Base-by-base conservation (phyloP, 2,797 vertebrate species). In the Cercopithecus neglectus region DNA sequence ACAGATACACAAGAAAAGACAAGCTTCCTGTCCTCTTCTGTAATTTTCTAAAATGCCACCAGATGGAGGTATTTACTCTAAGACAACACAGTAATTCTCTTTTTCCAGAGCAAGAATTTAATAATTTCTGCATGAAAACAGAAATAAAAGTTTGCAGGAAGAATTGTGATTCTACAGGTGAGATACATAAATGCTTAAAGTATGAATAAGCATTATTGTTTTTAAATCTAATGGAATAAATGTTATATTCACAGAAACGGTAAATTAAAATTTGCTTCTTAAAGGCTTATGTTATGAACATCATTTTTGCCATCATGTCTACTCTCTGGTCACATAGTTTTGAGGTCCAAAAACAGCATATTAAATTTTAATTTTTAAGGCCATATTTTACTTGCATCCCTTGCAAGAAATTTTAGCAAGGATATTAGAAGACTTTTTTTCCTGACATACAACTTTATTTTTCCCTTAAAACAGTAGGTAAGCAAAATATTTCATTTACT, bases 1-100 rank as follows among this genome's bases (percentile, higher is more conserved):
- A 83, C 5, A 7, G 26, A 48, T 11, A 78, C 2, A 39, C 2
- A 48, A 3, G 39, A 67, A 64, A 96, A 93, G 12, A 75, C 14
- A 92, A 84, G 30, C 59, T 79, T 57, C 16, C 61, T 30, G 5
- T 74, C 33, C 48, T 46, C n/a, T 70, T 22, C 57, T 93, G 83
- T 88, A 94, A 89, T 98, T 92, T 95, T 89, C 55, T 64, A 21
- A 83, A 96, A 44, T 48, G 81, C 92, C 97, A 97, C 87, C 83
- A 98, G 97, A 89, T 97, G 97, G 96, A 91, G 89, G 44, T 78
- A 93, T 80, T 80, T 92, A 89, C 72, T 53, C 82, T 88, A 92
- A 74, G 61, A 96, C 94, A 92, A 97, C 0, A 82, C 8, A 91
- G 11, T 30, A 90, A 55, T 55, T 76, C 11, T 36, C 67, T 48